Conservation (phyloP, 2,797 vertebrate species). For the Alectoris magna region DNA sequence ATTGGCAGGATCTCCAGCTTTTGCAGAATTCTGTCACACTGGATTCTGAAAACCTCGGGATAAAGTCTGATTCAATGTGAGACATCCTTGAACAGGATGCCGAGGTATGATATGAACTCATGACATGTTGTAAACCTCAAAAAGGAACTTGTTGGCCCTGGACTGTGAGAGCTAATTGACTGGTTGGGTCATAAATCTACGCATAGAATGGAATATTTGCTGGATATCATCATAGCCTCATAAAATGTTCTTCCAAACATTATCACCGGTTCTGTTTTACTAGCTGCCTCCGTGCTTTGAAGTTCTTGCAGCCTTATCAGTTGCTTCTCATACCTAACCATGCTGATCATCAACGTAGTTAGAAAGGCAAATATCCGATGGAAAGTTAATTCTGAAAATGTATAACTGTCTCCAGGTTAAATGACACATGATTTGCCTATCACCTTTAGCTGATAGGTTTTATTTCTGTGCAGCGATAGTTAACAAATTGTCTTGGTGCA, state of each 20-base stretch:
- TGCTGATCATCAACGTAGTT: neutral
- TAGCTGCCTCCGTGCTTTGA: neutral
- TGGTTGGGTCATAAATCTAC: neutral
- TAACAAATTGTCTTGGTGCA: neutral
- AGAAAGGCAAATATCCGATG: neutral
- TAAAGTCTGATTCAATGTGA: neutral
- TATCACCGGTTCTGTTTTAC: neutral
- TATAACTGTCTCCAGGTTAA: neutral
- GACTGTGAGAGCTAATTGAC: neutral
- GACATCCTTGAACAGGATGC: neutral
- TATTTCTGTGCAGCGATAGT: neutral
- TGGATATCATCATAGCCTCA: neutral
- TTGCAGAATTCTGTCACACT: neutral
- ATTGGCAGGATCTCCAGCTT: neutral
- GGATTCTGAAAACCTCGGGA: neutral
- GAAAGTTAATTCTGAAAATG: neutral
- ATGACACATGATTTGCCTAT: accelerated
- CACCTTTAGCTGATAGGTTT: neutral
- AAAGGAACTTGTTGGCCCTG: neutral
- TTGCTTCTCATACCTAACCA: neutral
- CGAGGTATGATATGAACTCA: neutral
- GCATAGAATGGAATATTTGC: neutral
- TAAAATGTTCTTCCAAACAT: neutral
- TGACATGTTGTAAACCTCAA: neutral
- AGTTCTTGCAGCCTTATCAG: accelerated